phyloP scores from a whole-genome alignment of 2,888 invertebrate genomes.

The Selenia dentaria region DNA sequence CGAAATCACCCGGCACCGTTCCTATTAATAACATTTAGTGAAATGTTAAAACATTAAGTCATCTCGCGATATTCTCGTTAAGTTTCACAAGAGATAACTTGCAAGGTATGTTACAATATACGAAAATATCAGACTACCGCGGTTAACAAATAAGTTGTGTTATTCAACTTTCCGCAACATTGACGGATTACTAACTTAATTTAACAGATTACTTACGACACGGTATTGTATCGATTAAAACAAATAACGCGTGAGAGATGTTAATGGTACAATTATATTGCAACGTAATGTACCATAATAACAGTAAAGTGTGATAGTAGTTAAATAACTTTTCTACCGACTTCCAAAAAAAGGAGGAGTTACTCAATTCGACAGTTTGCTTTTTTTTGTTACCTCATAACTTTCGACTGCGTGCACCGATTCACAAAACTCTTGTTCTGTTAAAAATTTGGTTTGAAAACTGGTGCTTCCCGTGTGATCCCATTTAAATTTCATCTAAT shows the following conservation, averaged over 20 bases:
- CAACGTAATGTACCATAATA: too few species aligned
- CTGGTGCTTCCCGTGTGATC: too few species aligned
- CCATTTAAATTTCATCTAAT: too few species aligned
- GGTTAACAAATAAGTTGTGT: slow-evolving; percentile 5
- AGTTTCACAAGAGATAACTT: slow-evolving; percentile 7
- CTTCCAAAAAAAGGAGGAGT: too few species aligned
- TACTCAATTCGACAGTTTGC: too few species aligned
- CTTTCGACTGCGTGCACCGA: too few species aligned
- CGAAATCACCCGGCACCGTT: too few species aligned
- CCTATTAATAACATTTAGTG: slow-evolving; percentile 13
- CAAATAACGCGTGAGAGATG: slow-evolving; percentile 9
- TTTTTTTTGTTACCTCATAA: too few species aligned
- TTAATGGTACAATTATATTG: not conserved
- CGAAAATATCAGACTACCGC: slow-evolving; percentile 10
- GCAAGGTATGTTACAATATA: slow-evolving; percentile 5
- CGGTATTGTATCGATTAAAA: slow-evolving; percentile 9
- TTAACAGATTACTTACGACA: slow-evolving; percentile 5
- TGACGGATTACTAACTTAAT: slow-evolving; percentile 8
- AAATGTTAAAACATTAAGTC: slow-evolving; percentile 18
- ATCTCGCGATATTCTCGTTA: slow-evolving; percentile 6
- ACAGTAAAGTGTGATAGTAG: too few species aligned
- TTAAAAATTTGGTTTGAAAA: too few species aligned
- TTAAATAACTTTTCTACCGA: too few species aligned
- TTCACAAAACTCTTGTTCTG: too few species aligned
- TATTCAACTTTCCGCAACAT: slow-evolving; percentile 5